phyloP scores from a whole-genome alignment of 2,888 invertebrate species.

The Beris morrisii region DNA sequence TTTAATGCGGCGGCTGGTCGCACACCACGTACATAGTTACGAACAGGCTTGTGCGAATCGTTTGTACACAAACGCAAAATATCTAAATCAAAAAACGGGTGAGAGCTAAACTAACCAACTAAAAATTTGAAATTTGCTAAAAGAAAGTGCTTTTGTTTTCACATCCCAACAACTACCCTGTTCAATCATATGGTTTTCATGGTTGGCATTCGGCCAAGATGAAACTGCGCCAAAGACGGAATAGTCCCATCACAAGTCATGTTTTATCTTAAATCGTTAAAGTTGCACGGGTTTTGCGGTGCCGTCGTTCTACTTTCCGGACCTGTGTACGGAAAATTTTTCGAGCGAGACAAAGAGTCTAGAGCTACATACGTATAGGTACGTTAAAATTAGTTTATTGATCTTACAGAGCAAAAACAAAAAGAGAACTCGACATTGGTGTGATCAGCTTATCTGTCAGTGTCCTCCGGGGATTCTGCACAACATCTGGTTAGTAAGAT shows the following conservation, averaged over 20 bases:
- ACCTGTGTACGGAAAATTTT: no score
- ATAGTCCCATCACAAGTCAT: slow-evolving; percentile 9
- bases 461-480: slow-evolving; percentile 21
- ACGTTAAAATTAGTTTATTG: slow-evolving; percentile 29
- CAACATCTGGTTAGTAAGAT: slow-evolving; percentile 22
- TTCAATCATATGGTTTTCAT: slow-evolving; percentile 32
- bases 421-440: slow-evolving; percentile 11
- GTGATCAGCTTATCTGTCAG: slow-evolving; percentile 32
- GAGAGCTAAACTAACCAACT: no score
- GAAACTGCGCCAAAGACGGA: slow-evolving; percentile 33
- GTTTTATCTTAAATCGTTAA: slow-evolving; percentile 9
- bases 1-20: no score
- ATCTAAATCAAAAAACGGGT: no score
- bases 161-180: not conserved
- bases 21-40: no score
- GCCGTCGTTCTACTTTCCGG: slow-evolving; percentile 18
- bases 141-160: no score
- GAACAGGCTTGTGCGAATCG: no score
- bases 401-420: slow-evolving; percentile 26
- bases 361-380: slow-evolving; percentile 17
- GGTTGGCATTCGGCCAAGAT: slow-evolving; percentile 30
- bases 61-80: no score
- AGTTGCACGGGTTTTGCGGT: slow-evolving; percentile 6
- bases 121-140: no score
- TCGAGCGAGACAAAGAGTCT: slow-evolving; percentile 29